Base-by-base conservation (phyloP, 1,140 invertebrate genomes). In the Calephelis nemesis region DNA sequence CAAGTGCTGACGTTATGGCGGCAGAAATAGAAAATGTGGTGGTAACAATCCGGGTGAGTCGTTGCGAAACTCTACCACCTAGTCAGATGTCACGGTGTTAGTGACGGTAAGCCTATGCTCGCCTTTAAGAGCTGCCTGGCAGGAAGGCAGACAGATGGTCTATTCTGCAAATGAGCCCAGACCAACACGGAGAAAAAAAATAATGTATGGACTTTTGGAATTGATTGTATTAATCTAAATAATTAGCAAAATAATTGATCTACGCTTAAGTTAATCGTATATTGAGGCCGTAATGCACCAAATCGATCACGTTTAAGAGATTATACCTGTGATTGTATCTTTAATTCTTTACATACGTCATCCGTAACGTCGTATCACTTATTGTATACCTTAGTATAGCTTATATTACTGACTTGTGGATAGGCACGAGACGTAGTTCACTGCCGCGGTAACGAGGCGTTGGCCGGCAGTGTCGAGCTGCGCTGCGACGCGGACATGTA, bases 391-490 rank as follows among this genome's bases (percentile, higher is more conserved):
- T 47, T 45, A 42, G 52, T 60, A 47, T 52, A 54, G 13, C 65
- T 48, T 48, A 47, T 64, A 47, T 48, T 47, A 48, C 47, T 48
- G 47, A 48, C 15, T 48, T 47, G 15, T 63, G 62, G 39, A 47
- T 63, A 64, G 58, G 63, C 19, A 49, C 54, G 45, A 49, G 9
- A 40, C n/a, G 48, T 11, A 42, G 48, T 64, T 82, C 76, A 91
- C 80, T 88, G 87, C 13, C 86, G 79, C 75, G 86, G 88, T 64
- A 90, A 60, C 7, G 87, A 85, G 49, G 88, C 84, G 82, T 91
- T 91, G 64, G 95, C 94, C 69, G 95, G 95, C 79, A 95, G 91
- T 58, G 95, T 96, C 49, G 95, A 95, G 73, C 95, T 95, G 84
- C 95, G 92, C 88, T 95, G 95, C 72, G 94, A 94, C 71, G 93